A percentile compares a stretch with the other conserved stretches of the same genome.
These are phyloP conservation scores for Rhabdornis inornatus DNA, from an alignment of 2,113 vertebrate species.

Conservation along the genomic window DNA sequence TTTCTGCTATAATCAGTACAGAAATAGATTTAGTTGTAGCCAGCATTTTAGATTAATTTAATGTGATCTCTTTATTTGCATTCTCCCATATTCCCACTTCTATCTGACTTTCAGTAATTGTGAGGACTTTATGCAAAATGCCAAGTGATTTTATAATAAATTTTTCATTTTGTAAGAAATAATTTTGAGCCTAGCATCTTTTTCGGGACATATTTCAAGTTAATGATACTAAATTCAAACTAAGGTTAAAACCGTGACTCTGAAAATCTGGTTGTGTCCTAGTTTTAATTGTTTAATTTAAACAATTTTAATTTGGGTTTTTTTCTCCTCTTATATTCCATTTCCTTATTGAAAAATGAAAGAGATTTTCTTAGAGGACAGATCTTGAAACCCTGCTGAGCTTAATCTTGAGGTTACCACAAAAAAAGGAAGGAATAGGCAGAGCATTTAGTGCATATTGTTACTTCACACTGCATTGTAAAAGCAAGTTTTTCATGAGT, in stretches of 20 bases:
- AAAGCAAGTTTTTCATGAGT: background rate
- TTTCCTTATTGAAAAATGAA: background rate
- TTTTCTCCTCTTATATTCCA: background rate
- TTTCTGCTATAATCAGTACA: background rate
- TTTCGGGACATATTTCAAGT: background rate
- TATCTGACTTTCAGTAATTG: background rate
- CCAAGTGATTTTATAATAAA: background rate
- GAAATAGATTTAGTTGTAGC: background rate
- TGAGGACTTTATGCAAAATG: background rate
- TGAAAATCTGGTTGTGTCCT: background rate
- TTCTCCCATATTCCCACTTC: background rate
- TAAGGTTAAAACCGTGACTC: background rate
- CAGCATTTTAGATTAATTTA: background rate
- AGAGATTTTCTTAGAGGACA: background rate
- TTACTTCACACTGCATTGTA: background rate
- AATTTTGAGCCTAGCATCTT: background rate
- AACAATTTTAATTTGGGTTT: background rate
- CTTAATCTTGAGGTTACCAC: background rate
- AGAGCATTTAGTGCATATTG: background rate
- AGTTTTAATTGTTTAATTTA: background rate
- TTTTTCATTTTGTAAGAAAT: background rate
- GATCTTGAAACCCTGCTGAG: background rate
- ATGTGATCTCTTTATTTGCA: background rate
- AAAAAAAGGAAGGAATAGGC: background rate
- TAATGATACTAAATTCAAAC: background rate